Evolutionary conservation across 2,797 vertebrate species (phyloP).

Genomic region (Melanogrammus aeglefinus): DNA sequence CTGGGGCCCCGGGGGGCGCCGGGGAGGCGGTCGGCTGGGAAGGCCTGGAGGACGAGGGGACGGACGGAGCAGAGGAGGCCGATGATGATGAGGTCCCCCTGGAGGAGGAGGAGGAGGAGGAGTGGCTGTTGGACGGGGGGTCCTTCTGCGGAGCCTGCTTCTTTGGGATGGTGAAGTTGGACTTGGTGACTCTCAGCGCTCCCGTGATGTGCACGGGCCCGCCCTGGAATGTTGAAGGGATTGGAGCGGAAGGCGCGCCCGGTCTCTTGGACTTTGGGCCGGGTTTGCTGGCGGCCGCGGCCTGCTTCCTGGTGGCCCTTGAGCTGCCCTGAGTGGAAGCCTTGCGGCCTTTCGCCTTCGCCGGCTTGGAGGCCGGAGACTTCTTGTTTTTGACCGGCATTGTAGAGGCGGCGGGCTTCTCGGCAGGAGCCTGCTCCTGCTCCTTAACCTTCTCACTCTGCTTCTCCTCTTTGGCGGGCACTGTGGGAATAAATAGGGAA

Average conservation of each 20-base stretch:
- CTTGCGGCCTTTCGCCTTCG: constrained; percentile 76
- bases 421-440: constrained; percentile 42
- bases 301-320: constrained; percentile 66
- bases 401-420: constrained; percentile 61
- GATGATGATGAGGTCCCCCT: neutral
- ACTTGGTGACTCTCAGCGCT: constrained; percentile 73
- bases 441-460: constrained; percentile 66
- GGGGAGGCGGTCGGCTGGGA: constrained; percentile 53
- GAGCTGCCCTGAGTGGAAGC: constrained; percentile 41
- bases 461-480: constrained; percentile 66
- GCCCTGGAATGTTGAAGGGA: constrained; percentile 46
- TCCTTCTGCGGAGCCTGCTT: constrained; percentile 74
- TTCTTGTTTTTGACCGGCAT: constrained; percentile 54
- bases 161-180: constrained; percentile 80
- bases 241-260: constrained; percentile 49
- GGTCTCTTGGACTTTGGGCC: constrained; percentile 67
- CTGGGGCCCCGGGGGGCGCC: constrained; percentile 43
- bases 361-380: constrained; percentile 44
- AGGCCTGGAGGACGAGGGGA: constrained; percentile 57
- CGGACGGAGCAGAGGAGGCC: constrained; percentile 33
- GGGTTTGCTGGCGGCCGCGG: constrained; percentile 38
- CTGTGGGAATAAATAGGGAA: constrained; percentile 55
- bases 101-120: constrained; percentile 46
- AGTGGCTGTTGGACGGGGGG: constrained; percentile 32
- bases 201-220: constrained; percentile 75